Conservation (phyloP, 2,888 invertebrate species). For the Phoenoteleia sp. region DNA sequence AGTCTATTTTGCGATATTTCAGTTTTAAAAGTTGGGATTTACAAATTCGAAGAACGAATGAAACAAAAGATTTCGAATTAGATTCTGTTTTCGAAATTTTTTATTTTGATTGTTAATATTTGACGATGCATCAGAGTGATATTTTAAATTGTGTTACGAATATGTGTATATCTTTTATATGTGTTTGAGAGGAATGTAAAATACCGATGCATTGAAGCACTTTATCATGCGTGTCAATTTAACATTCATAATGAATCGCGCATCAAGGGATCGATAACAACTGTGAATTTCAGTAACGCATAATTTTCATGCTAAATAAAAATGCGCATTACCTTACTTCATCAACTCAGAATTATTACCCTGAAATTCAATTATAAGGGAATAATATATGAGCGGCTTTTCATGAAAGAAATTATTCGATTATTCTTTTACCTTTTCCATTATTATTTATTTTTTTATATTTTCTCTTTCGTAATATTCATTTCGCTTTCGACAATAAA, state of each 20-base stretch:
- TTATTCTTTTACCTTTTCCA: too few relatives aligned
- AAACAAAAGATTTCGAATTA: background rate
- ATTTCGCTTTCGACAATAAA: too few relatives aligned
- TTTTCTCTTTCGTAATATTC: background rate
- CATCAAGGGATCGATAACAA: conserved; percentile 51
- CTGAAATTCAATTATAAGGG: conserved; percentile 41
- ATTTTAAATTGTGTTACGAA: conserved; percentile 8
- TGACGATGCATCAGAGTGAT: conserved; percentile 5
- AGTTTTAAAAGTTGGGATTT: too few relatives aligned
- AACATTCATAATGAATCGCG: conserved; percentile 65
- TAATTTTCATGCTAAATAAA: conserved; percentile 49
- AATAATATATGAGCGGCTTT: conserved; percentile 47
- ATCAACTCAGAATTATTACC: conserved; percentile 32
- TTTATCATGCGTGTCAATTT: conserved; percentile 66
- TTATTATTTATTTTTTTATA: too few relatives aligned
- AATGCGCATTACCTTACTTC: conserved; percentile 47
- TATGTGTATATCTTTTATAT: conserved; percentile 39
- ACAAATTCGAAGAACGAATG: too few relatives aligned
- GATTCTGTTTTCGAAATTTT: background rate
- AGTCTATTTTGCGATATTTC: too few relatives aligned
- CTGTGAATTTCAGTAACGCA: conserved; percentile 57
- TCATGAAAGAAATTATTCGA: too few relatives aligned
- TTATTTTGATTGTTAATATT: conserved; percentile 28
- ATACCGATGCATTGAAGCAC: conserved; percentile 40
- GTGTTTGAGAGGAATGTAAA: conserved; percentile 47